These are phyloP conservation scores for Cyprinella venusta DNA, from an alignment of 2,797 vertebrate genomes.

Conservation along the genomic window DNA sequence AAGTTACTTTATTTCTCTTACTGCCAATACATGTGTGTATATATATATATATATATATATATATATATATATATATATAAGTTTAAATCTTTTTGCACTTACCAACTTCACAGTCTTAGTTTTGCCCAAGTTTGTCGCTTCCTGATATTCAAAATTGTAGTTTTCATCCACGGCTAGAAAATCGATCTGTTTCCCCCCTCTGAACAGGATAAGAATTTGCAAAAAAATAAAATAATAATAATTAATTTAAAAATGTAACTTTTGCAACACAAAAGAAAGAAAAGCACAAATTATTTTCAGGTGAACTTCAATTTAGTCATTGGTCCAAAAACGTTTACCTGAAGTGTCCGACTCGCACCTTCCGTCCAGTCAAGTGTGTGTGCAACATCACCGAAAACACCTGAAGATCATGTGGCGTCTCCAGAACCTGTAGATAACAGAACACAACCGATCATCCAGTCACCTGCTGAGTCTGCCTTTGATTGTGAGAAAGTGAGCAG, in stretches of 20 bases:
- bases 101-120: slow-evolving; percentile 72
- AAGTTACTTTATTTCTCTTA: neutral
- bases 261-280: neutral
- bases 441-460: neutral
- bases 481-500: neutral
- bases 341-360: slow-evolving; percentile 72
- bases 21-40: neutral
- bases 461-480: neutral
- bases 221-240: neutral
- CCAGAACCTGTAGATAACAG: slow-evolving; percentile 54
- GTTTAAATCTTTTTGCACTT: neutral
- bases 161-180: slow-evolving; percentile 44
- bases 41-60: neutral
- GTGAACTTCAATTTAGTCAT: neutral
- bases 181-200: slow-evolving; percentile 62
- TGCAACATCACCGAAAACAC: slow-evolving; percentile 70
- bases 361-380: slow-evolving; percentile 74
- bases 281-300: neutral
- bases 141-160: slow-evolving; percentile 71
- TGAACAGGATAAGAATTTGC: slow-evolving; percentile 48
- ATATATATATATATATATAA: no score
- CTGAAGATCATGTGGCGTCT: slow-evolving; percentile 64
- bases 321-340: slow-evolving; percentile 62
- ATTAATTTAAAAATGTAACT: neutral
- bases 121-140: slow-evolving; percentile 65